Conservation (phyloP, 2,113 vertebrate genomes). For the Pterocles orientalis region DNA sequence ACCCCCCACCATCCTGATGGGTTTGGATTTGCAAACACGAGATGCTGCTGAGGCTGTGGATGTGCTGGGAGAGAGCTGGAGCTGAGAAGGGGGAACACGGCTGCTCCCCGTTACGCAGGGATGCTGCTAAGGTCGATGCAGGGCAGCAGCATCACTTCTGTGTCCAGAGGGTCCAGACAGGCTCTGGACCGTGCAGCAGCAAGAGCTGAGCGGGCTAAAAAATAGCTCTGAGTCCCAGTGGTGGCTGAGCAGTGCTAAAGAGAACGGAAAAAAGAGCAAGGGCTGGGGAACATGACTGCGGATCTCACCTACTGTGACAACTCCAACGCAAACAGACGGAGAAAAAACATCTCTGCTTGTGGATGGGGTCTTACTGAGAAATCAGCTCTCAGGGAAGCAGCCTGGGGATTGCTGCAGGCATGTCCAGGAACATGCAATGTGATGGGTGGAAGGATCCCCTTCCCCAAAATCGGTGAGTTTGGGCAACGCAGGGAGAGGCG, state of each 20-base stretch:
- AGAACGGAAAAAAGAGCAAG: not conserved
- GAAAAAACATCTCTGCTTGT: not conserved
- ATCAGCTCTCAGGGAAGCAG: not conserved
- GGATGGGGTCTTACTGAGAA: not conserved
- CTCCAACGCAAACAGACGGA: not conserved
- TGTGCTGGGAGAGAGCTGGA: not conserved
- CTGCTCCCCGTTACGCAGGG: rapidly evolving
- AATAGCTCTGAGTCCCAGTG: not conserved
- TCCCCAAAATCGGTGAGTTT: not conserved
- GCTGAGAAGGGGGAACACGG: rapidly evolving
- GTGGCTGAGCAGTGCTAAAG: not conserved
- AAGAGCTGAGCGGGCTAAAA: not conserved
- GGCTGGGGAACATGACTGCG: rapidly evolving
- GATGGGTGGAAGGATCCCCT: not conserved
- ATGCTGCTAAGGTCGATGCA: not conserved
- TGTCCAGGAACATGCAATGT: not conserved
- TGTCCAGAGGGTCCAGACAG: not conserved
- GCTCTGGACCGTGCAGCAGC: not conserved
- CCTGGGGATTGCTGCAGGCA: not conserved
- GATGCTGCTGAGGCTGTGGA: not conserved
- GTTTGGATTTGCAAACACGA: not conserved
- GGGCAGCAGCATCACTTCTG: not conserved
- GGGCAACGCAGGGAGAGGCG: not conserved
- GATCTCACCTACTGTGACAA: not conserved
- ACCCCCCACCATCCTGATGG: not conserved